These are phyloP conservation scores for Squalus acanthias DNA, from an alignment of 2,797 vertebrate genomes.

Conservation along the genomic window DNA sequence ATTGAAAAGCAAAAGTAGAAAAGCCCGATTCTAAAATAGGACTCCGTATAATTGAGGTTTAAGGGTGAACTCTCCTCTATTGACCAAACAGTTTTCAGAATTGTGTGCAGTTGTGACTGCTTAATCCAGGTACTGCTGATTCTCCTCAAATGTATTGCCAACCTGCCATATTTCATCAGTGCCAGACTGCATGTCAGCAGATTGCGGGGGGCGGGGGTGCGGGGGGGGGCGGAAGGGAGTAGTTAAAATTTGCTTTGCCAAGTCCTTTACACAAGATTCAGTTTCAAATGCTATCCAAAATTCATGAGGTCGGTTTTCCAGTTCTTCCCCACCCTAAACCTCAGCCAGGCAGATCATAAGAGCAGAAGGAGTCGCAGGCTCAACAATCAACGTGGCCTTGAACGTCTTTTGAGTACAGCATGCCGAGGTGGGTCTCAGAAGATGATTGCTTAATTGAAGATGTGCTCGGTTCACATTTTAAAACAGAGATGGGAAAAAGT, in stretches of 20 bases:
- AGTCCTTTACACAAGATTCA: too few species aligned
- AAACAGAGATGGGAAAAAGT: not conserved
- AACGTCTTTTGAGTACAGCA: not conserved
- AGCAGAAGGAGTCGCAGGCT: not conserved
- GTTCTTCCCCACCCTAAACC: conserved; percentile 20
- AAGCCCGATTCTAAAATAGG: not conserved
- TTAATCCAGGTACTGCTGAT: not conserved
- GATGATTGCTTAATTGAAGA: not conserved
- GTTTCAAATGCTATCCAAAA: not conserved
- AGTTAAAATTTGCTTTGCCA: not conserved
- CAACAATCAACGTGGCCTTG: not conserved
- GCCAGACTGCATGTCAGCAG: not conserved
- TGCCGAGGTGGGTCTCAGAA: not conserved
- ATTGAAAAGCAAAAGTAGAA: not conserved
- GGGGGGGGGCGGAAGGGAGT: not conserved
- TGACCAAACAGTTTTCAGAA: not conserved
- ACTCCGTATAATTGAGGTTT: not conserved
- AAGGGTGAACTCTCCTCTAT: not conserved
- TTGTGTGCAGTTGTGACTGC: too few species aligned
- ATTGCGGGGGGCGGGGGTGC: not conserved
- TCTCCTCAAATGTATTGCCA: not conserved
- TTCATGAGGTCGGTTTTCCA: conserved; percentile 11
- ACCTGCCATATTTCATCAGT: not conserved
- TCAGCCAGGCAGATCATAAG: not conserved
- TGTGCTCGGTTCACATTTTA: not conserved